Evolutionary conservation across 2,797 vertebrate genomes (phyloP), one percentile per base, ranked within the genome.

Genomic region (Sebastes kiyomatsui): DNA sequence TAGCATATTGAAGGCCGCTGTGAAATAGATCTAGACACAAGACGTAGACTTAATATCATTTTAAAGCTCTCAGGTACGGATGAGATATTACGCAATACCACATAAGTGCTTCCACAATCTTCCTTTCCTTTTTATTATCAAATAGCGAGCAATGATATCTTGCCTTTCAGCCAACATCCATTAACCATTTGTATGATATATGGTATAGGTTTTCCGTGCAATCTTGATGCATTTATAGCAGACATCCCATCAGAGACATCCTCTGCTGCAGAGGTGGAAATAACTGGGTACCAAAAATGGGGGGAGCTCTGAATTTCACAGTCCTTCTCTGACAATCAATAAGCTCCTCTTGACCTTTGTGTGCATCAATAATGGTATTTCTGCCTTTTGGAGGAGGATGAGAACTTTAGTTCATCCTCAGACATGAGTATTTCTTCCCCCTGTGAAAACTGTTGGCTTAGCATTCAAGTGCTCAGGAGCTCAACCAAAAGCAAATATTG

Each of bases 291-390:
- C 72, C 84, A 77, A 85, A 85, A 79, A 70, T 42, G 64, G 69
- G 65, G 67, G 35, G 38, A 46, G 64, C 27, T 83, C 77, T 80
- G 58, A 75, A 82, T 83, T 90, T 85, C 74, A 67, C 75, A 84
- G 78, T 81, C 75, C 79, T 73, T 75, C 66, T 88, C 68, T 49
- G 52, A 67, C 83, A 81, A 87, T 94, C 93, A 83, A 93, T 94
- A 90, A 92, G 90, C 84, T 92, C 81, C 72, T 90, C 84, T 90
- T 86, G 90, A 93, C 92, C 91, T 94, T 93, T 92, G 72, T 88
- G 78, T 58, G 77, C 86, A 87, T 93, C 91, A 84, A 91, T 93
- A 91, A 91, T 84, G 80, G 85, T 91, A 90, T 93, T 92, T 93
- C 89, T 91, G 82, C 82, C 67, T 87, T 90, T 93, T 88, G 82